Evolutionary conservation across 2,888 invertebrate species (phyloP).

Genomic region (Erebia aethiops): DNA sequence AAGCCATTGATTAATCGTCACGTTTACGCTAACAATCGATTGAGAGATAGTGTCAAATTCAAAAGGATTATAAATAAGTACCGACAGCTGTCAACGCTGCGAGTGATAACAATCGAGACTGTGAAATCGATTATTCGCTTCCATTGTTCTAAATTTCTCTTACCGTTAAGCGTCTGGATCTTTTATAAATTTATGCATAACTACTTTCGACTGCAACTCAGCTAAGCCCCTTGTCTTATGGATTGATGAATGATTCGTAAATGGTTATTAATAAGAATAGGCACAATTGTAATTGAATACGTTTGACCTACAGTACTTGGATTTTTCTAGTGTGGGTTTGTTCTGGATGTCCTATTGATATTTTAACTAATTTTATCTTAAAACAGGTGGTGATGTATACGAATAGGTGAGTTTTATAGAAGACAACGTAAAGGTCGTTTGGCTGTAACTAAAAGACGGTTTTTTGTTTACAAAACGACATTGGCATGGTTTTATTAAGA

Average conservation of each 20-base stretch:
- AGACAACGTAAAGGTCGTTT: neutral
- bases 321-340: neutral
- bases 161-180: slow-evolving; percentile 22
- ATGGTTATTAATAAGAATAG: slow-evolving; percentile 7
- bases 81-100: slow-evolving; percentile 38
- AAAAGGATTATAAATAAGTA: slow-evolving; percentile 27
- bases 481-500: slow-evolving; percentile 58
- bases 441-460: slow-evolving; percentile 5
- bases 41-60: slow-evolving; percentile 29
- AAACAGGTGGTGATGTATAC: neutral
- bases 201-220: slow-evolving; percentile 15
- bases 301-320: neutral
- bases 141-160: slow-evolving; percentile 43
- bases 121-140: slow-evolving; percentile 46
- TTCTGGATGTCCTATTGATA: too few species aligned
- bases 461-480: slow-evolving; percentile 45
- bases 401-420: neutral
- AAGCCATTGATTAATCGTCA: slow-evolving; percentile 13
- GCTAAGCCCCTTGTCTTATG: slow-evolving; percentile 13
- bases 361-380: neutral
- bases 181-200: slow-evolving; percentile 26
- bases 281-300: neutral
- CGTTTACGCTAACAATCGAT: slow-evolving; percentile 27
- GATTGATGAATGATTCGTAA: slow-evolving; percentile 13
- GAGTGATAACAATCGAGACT: slow-evolving; percentile 44